Evolutionary conservation across 2,888 invertebrate species (phyloP).

Genomic region (Harpalus rubripes): DNA sequence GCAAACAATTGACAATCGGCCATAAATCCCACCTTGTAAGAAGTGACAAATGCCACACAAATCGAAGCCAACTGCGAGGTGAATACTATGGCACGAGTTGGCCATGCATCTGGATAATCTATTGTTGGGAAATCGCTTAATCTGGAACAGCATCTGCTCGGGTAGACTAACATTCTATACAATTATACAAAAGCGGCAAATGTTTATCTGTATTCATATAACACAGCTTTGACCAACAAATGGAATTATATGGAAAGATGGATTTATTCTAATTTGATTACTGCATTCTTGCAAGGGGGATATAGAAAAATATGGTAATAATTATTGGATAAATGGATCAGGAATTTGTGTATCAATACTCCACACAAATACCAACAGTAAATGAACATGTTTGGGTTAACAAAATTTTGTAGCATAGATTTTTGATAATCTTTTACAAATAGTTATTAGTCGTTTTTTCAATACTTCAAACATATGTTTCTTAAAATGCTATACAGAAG

Average conservation of each 20-base stretch:
- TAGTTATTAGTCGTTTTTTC: too few relatives aligned
- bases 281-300: background rate
- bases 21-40: constrained; percentile 63
- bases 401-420: too few relatives aligned
- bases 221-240: background rate
- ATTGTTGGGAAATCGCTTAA: background rate
- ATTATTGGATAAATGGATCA: background rate
- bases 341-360: too few relatives aligned
- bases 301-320: background rate
- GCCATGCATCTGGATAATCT: background rate
- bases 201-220: too few relatives aligned
- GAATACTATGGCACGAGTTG: background rate
- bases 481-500: too few relatives aligned
- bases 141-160: background rate
- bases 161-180: background rate
- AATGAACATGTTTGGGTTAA: too few relatives aligned
- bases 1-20: constrained; percentile 41
- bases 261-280: background rate
- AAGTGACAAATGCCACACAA: constrained; percentile 60
- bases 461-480: too few relatives aligned
- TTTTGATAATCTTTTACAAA: too few relatives aligned
- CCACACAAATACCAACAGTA: too few relatives aligned
- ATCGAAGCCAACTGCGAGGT: background rate
- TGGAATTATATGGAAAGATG: background rate
- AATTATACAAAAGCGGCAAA: background rate